A percentile compares a stretch with the other conserved stretches of the same genome.
Conservation (phyloP, 2,797 vertebrate genomes). For the Premnoplex brunnescens region DNA sequence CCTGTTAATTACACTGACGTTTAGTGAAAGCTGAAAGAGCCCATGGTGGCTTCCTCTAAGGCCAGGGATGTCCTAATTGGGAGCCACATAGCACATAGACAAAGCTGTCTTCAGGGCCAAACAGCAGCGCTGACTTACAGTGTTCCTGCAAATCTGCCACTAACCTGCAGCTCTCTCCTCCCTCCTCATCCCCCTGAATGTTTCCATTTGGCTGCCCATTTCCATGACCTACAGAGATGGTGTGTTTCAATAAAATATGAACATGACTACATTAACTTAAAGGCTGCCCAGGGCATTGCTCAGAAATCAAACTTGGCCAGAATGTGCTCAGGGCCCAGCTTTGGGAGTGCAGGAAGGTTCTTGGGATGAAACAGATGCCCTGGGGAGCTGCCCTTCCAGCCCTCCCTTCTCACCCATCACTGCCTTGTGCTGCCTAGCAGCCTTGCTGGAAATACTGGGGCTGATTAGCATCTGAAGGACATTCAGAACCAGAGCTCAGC, state of each 20-base stretch:
- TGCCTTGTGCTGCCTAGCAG: background rate
- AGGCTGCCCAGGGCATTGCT: background rate
- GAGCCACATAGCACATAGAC: background rate
- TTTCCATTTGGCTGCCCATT: slow-evolving; percentile 44
- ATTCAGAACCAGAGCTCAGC: background rate
- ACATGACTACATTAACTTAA: slow-evolving; percentile 9
- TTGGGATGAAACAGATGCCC: background rate
- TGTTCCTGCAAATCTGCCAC: background rate
- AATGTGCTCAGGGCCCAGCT: background rate
- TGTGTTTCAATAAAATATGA: slow-evolving; percentile 45
- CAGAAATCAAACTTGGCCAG: background rate
- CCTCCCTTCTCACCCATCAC: background rate
- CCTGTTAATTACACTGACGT: background rate
- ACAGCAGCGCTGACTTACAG: background rate
- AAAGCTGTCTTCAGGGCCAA: background rate
- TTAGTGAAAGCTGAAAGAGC: background rate
- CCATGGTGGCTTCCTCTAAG: background rate
- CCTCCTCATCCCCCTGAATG: background rate
- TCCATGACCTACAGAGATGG: background rate
- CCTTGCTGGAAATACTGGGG: background rate
- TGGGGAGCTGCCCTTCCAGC: background rate
- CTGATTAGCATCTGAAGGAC: background rate
- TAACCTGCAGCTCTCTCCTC: background rate
- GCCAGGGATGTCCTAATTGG: background rate
- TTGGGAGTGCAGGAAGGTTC: background rate